Percentiles rank a stretch among this genome's conserved stretches.
Conservation (phyloP, 2,797 vertebrate genomes). For the Smutsia temminckii region DNA sequence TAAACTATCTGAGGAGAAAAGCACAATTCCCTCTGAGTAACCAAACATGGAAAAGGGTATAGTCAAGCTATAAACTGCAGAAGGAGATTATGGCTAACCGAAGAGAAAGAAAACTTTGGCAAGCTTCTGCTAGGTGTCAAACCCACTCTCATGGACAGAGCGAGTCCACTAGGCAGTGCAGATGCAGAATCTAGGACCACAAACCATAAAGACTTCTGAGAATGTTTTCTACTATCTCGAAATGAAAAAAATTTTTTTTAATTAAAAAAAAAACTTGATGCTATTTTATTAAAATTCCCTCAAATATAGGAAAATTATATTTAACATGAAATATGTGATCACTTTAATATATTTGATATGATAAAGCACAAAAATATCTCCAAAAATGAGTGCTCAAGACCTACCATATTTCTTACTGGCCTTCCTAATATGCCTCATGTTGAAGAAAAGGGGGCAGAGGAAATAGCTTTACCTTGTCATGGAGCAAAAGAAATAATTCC, state of each 20-base stretch:
- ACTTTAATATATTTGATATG: background rate
- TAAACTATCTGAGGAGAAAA: background rate
- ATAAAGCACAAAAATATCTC: background rate
- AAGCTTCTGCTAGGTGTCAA: background rate
- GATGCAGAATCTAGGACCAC: background rate
- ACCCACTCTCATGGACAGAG: background rate
- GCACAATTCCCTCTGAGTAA: background rate
- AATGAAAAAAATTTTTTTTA: background rate
- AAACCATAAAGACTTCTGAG: background rate
- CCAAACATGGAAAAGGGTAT: background rate
- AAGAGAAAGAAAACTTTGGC: background rate
- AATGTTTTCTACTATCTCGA: background rate
- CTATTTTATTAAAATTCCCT: background rate
- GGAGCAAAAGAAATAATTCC: background rate
- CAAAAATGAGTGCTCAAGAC: background rate
- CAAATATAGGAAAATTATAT: background rate
- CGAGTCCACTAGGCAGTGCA: background rate
- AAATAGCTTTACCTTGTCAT: background rate
- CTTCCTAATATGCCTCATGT: background rate
- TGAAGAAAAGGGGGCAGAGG: background rate
- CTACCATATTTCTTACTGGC: background rate
- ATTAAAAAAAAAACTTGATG: background rate
- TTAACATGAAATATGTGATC: constrained; percentile 1
- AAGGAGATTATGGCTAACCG: background rate
- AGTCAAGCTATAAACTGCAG: background rate